Evolutionary conservation across 2,888 invertebrate species (phyloP).

Genomic region (Acleris cristana): DNA sequence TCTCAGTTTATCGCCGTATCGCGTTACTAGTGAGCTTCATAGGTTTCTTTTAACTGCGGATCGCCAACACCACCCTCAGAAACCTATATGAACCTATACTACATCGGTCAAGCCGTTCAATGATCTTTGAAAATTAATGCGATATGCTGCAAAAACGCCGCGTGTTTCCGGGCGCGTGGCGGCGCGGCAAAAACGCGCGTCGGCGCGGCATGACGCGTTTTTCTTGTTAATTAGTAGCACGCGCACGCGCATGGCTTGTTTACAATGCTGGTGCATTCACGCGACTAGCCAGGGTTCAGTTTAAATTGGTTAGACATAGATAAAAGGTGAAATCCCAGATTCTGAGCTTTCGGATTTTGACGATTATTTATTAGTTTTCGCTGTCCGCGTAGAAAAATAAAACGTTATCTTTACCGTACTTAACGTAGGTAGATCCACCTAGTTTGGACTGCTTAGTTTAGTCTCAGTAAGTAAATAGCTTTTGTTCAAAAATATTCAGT

Average conservation of each 20-base stretch:
- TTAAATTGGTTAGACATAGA: no score
- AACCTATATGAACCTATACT: not conserved
- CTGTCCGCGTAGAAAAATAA: no score
- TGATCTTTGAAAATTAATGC: constrained; percentile 26
- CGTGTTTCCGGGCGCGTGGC: constrained; percentile 37
- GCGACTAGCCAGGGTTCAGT: constrained; percentile 10
- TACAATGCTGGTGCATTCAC: constrained; percentile 36
- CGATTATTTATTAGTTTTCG: no score
- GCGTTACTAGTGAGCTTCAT: no score
- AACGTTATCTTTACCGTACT: no score
- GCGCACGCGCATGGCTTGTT: constrained; percentile 50
- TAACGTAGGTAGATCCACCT: no score
- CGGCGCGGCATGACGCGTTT: constrained; percentile 64
- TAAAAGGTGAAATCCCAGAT: no score
- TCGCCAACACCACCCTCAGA: constrained; percentile 1
- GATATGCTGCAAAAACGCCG: constrained; percentile 45
- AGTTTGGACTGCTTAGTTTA: no score
- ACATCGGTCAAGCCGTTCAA: not conserved
- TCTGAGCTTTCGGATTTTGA: no score
- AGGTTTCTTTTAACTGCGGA: not conserved
- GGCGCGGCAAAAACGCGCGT: constrained; percentile 57
- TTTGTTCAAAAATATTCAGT: no score
- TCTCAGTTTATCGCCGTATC: no score
- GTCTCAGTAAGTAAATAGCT: no score
- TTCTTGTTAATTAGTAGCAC: constrained; percentile 61